Evolutionary conservation across 2,113 vertebrate species (phyloP).

Genomic region (Okapia johnstoni): DNA sequence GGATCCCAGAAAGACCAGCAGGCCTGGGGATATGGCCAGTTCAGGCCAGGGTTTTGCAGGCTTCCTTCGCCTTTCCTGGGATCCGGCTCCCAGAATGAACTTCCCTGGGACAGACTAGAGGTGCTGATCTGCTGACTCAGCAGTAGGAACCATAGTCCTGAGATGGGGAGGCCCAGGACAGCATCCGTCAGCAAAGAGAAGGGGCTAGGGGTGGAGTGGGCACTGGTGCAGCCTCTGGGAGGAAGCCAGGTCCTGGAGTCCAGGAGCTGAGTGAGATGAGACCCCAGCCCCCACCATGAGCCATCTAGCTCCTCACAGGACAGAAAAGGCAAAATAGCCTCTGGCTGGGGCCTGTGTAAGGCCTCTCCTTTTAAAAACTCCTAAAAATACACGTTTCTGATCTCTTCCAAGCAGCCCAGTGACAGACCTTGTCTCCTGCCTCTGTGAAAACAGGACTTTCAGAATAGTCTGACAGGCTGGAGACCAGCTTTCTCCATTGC

Average conservation of each 20-base stretch:
- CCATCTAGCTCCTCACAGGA: too few species aligned
- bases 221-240: background rate
- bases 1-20: background rate
- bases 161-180: background rate
- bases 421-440: background rate
- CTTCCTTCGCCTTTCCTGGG: background rate
- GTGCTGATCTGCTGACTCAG: background rate
- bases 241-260: background rate
- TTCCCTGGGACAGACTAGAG: background rate
- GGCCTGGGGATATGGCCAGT: too few species aligned
- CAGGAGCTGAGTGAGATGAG: background rate
- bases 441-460: background rate
- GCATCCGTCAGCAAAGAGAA: background rate
- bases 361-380: background rate
- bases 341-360: background rate
- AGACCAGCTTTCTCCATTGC: background rate
- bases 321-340: background rate
- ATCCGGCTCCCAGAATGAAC: background rate
- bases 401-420: conserved; percentile 30
- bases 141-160: background rate
- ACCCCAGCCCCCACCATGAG: background rate
- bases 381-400: conserved; percentile 8
- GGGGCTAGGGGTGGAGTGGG: background rate
- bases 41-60: background rate
- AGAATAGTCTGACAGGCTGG: background rate